Base-by-base conservation (phyloP, 2,888 invertebrate genomes). In the Dorcus hopei region DNA sequence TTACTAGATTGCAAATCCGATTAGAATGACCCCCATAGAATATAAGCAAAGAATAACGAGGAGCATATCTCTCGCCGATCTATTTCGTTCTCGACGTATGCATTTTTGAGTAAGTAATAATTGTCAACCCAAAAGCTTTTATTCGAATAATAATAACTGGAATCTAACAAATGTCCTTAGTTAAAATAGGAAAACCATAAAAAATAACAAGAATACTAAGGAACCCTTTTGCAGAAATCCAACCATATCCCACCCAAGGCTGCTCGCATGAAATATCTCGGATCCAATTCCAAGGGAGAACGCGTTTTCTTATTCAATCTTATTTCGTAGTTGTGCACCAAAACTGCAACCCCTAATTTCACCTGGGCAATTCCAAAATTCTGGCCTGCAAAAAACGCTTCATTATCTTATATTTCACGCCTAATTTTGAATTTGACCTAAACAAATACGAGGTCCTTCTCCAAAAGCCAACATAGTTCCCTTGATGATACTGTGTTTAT, bases 381-480 rank as follows among this genome's bases (percentile, higher is more conserved):
- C 57, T 59, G 64, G 23, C 71, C 70, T 65, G 61, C 33, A 62
- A 64, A 42, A n/a, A 41, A 43, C 16, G n/a, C 9, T 7, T 5
- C 6, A 33, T 26, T 23, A 23, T 47, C 39, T 42, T 47, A 48
- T 47, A 54, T 9, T 38, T 9, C 16, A 39, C 41, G 6, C 23
- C 40, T 9, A 19, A n/a, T 42, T 38, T 14, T 9, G 41, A 11
- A 14, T 41, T 5, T 49, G 49, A 56, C 71, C 71, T 53, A 72
- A 45, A 51, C 71, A 72, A 38, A 61, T 59, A 41, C 70, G 61
- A 9, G 71, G 71, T 8, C 71, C 71, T 49, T 70, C 70, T 8
- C 71, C 71, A 47, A 72, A 69, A 0, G 68, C 67, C 52, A 70
- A 45, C 62, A 61, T 70, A 9, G 65, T 59, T 43, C 67, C 70